Evolutionary conservation across 2,113 vertebrate genomes (phyloP).

Genomic region (Phaethon lepturus): DNA sequence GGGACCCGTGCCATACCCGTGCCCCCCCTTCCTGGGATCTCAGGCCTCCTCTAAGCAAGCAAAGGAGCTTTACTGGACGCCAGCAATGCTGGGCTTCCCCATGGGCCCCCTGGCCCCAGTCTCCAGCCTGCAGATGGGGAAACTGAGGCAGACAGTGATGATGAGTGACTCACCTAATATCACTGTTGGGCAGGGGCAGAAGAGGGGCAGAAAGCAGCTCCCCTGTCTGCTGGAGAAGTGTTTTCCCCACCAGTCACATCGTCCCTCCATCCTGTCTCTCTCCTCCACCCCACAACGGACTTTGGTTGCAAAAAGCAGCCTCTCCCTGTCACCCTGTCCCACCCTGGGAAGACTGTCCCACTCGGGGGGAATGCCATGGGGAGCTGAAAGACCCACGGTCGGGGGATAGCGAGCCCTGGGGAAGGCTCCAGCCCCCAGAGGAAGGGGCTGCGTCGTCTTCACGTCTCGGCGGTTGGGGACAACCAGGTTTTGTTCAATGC

Average conservation of each 20-base stretch:
- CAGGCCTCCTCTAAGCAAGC: not conserved
- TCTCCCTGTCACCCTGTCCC: not conserved
- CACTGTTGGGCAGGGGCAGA: not conserved
- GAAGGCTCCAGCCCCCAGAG: not conserved
- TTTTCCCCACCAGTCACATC: not conserved
- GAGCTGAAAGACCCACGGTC: fast-evolving
- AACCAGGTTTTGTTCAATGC: not conserved
- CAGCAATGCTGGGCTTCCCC: not conserved
- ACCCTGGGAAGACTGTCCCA: not conserved
- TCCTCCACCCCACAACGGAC: too few relatives aligned
- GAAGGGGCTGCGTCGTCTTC: fast-evolving
- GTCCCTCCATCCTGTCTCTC: not conserved
- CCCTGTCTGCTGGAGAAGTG: not conserved
- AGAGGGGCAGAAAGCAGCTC: not conserved
- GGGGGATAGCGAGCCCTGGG: not conserved
- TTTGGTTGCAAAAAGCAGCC: not conserved
- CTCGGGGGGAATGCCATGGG: fast-evolving
- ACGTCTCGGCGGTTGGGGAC: fast-evolving
- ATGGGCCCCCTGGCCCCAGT: not conserved
- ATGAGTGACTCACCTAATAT: not conserved
- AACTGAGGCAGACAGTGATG: not conserved
- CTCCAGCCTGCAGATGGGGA: not conserved
- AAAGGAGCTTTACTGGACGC: not conserved
- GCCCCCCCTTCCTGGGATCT: not conserved
- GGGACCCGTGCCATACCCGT: fast-evolving